phyloP scores from a whole-genome alignment of 2,888 invertebrate species.

The Scrobipalpa costella region DNA sequence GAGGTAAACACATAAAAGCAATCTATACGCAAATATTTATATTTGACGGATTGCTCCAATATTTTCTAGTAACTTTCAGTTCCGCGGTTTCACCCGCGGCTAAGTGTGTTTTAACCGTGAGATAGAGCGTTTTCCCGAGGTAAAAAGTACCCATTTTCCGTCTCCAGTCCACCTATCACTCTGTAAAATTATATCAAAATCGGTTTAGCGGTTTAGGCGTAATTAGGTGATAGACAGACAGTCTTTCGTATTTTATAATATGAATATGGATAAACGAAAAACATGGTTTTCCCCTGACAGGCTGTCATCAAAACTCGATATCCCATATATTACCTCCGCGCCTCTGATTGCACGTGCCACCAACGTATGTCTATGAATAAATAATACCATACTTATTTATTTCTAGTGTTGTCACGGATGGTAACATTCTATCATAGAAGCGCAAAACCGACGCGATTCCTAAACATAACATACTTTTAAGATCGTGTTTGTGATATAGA shows the following conservation, averaged over 20 bases:
- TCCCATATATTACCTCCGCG: neutral
- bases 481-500: too few species aligned
- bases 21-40: too few species aligned
- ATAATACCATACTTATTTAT: slow-evolving; percentile 36
- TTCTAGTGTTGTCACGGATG: neutral
- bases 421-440: neutral
- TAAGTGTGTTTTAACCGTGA: neutral
- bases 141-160: too few species aligned
- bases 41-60: neutral
- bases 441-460: neutral
- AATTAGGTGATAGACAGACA: too few species aligned
- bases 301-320: slow-evolving; percentile 7
- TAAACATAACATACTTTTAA: too few species aligned
- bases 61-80: neutral
- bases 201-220: too few species aligned
- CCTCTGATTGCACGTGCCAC: slow-evolving; percentile 13
- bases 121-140: too few species aligned
- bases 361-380: slow-evolving; percentile 25
- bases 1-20: too few species aligned
- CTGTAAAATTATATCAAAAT: too few species aligned
- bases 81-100: too few species aligned
- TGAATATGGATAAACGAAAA: neutral
- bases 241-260: too few species aligned
- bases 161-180: too few species aligned
- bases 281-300: neutral